Evolutionary conservation across 2,888 invertebrate genomes (phyloP), one percentile per base, ranked within the genome.

Genomic region (Oasisia sp.): DNA sequence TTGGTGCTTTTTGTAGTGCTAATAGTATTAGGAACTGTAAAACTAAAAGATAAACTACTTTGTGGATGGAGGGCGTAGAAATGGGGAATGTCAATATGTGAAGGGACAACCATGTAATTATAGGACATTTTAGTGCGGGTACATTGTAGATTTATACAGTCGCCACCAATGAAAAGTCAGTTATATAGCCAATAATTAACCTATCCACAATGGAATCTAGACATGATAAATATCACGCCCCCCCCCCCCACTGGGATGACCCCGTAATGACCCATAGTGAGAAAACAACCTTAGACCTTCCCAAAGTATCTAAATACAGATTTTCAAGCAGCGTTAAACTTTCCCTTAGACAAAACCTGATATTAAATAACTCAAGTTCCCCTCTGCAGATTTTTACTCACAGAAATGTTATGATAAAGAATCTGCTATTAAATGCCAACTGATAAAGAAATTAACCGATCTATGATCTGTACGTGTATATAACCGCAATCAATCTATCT

Each of bases 101-200:
- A 50, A 50, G 50, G 50, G 9, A 12, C 50, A 50, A 9, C 9
- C 50, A 50, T 50, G n/a, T 74, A 74, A 74, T 27, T 74, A 74
- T 74, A 74, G 27, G 27, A 74, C 27, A 74, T 74, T 50, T 50
- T 74, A 3, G 5, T 74, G 74, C 7, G 27, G 74, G 74, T n/a
- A 74, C 74, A 74, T 74, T 74, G 27, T 74, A 27, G 19, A 74
- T 74, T 74, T 74, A 74, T 27, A n/a, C 74, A 74, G 74, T 27
- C 74, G 7, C 74, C 74, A 74, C n/a, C 27, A 27, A 74, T 7
- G 74, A n/a, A 27, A 27, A 74, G 38, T 38, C 19, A 27, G 19
- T 74, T 74, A 74, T 19, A 74, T 74, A 74, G n/a, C 74, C n/a
- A 74, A 74, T 74, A 74, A 74, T 74, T 74, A 74, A 50, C 50